Conservation (phyloP, 2,888 invertebrate species). For the Geotrupes spiniger region DNA sequence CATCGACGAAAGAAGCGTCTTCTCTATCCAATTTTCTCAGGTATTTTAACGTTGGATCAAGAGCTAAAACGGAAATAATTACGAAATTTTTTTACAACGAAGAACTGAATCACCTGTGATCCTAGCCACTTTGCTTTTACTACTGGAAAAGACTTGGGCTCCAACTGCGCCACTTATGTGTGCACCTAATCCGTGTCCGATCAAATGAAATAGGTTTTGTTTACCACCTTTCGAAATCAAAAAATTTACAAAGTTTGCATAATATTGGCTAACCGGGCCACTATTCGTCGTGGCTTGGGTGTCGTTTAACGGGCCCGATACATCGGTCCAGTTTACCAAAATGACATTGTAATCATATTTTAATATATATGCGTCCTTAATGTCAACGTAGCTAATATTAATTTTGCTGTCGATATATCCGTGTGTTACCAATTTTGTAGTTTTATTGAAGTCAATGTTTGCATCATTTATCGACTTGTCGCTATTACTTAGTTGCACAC, state of each 20-base stretch:
- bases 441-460: no score
- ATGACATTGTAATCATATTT: slow-evolving; percentile 54
- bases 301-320: slow-evolving; percentile 37
- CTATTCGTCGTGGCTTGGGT: slow-evolving; percentile 42
- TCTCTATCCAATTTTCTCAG: slow-evolving; percentile 55
- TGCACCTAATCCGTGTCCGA: slow-evolving; percentile 61
- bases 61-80: no score
- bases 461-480: no score
- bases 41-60: slow-evolving; percentile 7
- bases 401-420: no score
- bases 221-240: slow-evolving; percentile 42
- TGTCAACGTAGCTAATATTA: no score
- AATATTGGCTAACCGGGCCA: slow-evolving; percentile 53
- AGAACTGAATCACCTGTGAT: no score
- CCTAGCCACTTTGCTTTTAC: no score
- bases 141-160: no score
- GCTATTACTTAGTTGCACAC: no score
- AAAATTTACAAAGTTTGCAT: slow-evolving; percentile 49
- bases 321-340: slow-evolving; percentile 40
- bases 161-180: slow-evolving; percentile 42
- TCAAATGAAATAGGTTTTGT: slow-evolving; percentile 52
- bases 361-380: slow-evolving; percentile 50
- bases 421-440: no score
- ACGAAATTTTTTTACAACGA: no score
- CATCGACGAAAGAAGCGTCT: slow-evolving; percentile 72